phyloP scores from a whole-genome alignment of 2,888 invertebrate genomes.

The Athripsodes cinereus region DNA sequence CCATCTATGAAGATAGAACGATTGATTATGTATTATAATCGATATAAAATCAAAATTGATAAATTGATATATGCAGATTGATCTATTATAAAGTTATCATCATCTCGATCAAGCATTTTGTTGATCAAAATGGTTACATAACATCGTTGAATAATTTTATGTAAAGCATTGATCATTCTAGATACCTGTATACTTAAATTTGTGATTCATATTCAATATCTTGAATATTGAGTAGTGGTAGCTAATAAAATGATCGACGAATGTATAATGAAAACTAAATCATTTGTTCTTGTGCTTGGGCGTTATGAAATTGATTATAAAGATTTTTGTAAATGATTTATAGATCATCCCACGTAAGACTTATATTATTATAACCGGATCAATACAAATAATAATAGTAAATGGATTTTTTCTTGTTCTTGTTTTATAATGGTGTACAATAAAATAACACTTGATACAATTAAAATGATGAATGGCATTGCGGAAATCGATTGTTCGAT shows the following conservation, averaged over 20 bases:
- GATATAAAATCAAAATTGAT: neutral
- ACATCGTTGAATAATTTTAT: neutral
- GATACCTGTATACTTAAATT: no score
- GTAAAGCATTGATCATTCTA: neutral
- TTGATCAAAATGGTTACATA: neutral
- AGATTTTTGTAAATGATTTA: constrained; percentile 3
- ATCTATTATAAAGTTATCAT: constrained; percentile 1
- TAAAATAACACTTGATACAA: no score
- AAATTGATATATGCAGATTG: constrained; percentile 1
- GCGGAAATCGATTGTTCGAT: no score
- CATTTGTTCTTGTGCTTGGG: constrained; percentile 4
- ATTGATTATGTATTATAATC: no score
- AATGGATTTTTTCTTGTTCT: no score
- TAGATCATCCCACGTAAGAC: neutral
- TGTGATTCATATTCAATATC: no score
- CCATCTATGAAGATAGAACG: no score
- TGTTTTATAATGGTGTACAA: no score
- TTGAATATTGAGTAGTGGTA: neutral
- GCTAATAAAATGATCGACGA: neutral
- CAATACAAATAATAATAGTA: no score
- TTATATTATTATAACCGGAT: no score
- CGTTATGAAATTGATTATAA: constrained; percentile 7
- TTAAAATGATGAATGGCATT: no score
- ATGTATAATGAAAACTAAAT: constrained; percentile 1
- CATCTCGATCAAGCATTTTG: neutral